Conservation (phyloP, 2,888 invertebrate species). For the Zootermopsis nevadensis region DNA sequence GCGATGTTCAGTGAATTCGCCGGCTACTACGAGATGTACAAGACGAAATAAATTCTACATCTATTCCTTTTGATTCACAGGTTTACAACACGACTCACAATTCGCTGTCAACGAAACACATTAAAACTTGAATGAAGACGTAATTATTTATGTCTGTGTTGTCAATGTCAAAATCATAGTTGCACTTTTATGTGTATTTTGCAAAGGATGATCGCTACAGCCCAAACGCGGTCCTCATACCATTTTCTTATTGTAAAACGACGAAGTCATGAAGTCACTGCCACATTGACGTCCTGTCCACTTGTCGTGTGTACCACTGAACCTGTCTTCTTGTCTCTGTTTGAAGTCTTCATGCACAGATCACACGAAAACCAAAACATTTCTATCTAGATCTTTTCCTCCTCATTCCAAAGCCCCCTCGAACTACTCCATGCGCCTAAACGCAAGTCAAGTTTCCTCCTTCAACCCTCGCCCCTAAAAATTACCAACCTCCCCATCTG, state of each 20-base stretch:
- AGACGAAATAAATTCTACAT: no score
- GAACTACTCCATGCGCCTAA: neutral
- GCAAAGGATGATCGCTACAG: no score
- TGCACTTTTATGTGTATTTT: no score
- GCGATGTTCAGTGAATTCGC: no score
- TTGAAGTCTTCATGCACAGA: conserved; percentile 27
- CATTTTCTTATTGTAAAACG: neutral
- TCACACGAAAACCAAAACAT: neutral
- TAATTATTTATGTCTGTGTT: no score
- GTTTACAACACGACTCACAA: no score
- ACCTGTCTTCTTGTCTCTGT: conserved; percentile 11
- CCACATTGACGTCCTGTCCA: neutral
- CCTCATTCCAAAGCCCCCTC: neutral
- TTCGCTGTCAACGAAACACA: no score
- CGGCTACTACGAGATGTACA: no score
- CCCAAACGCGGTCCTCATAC: neutral
- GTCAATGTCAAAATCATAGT: no score
- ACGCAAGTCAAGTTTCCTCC: neutral
- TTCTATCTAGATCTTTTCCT: conserved; percentile 5
- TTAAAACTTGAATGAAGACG: no score
- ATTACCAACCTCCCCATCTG: neutral
- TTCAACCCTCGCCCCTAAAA: neutral
- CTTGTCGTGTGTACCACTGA: conserved; percentile 14
- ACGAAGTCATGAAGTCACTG: no score
- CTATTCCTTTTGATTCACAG: no score